phyloP scores from a whole-genome alignment of 2,797 vertebrate species.

The Anolis apletophallus region DNA sequence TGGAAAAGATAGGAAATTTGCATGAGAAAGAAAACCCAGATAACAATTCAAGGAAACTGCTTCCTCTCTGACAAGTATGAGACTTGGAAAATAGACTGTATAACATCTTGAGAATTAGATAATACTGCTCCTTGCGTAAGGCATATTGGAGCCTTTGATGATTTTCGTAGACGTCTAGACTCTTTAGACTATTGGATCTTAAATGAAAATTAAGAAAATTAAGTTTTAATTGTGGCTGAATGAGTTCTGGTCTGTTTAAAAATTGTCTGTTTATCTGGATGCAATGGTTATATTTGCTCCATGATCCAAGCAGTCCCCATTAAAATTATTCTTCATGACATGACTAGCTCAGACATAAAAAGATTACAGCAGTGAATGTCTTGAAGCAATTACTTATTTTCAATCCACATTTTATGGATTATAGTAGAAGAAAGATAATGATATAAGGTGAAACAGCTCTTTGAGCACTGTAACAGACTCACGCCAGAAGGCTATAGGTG shows the following conservation, averaged over 20 bases:
- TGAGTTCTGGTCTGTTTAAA: not conserved
- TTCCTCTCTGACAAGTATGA: not conserved
- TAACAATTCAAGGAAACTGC: not conserved
- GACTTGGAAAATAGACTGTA: not conserved
- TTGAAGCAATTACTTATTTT: not conserved
- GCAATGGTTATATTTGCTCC: not conserved
- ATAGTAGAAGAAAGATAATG: not conserved
- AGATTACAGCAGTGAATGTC: not conserved
- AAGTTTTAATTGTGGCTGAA: not conserved
- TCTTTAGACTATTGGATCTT: not conserved
- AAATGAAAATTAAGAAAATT: not conserved
- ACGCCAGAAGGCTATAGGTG: too few relatives aligned
- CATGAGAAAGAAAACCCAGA: not conserved
- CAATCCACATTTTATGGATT: not conserved
- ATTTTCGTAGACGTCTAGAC: not conserved
- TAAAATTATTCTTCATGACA: not conserved
- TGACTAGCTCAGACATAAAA: not conserved
- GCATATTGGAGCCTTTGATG: not conserved
- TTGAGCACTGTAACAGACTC: not conserved
- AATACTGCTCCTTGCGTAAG: not conserved
- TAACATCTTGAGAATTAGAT: not conserved
- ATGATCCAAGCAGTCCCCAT: not conserved
- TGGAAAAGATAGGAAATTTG: not conserved
- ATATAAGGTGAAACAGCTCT: not conserved
- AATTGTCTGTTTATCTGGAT: not conserved